Base-by-base conservation (phyloP, 1,140 invertebrate species). In the Solen grandis region DNA sequence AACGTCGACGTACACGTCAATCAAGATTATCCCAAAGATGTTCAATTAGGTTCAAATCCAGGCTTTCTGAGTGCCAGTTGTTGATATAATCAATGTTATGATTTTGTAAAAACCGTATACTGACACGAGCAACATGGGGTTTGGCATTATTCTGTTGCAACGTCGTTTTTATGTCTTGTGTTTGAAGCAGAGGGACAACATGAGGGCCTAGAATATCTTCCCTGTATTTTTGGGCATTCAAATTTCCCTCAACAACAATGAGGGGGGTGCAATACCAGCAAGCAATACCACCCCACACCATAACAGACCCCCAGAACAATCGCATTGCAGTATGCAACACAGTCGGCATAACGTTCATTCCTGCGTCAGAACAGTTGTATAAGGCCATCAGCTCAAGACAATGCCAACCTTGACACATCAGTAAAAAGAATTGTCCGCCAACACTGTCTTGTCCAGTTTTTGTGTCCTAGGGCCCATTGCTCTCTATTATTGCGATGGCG, bases 51-150 rank as follows among this genome's bases (percentile, higher is more conserved):
- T 65, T 65, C 10, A 68, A 25, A 50, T 68, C 38, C 31, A 25
- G 65, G 25, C 36, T 68, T 68, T 68, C 52, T 36, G 22, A 13
- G 38, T 36, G 65, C 38, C 65, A 68, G 25, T 68, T 25, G 33
- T 68, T 14, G 52, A 68, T 68, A 38, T 38, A 65, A 38, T 33
- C 62, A 65, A 65, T 65, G 35, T 65, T 65, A 65, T 65, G 36
- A 33, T n/a, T 38, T 36, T 36, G n/a, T 65, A 36, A 2, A 36
- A 33, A 60, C 4, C 10, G 13, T 19, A 60, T 33, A 60, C 10
- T 60, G n/a, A 31, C 57, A 13, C 57, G 29, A 60, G 57, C 57
- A 13, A 33, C 35, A 63, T 63, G 35, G 13, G 60, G n/a, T 36
- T 4, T 33, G 60, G 27, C 27, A 63, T 33, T 33, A 63, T 63